Evolutionary conservation across 92 coral and sea anemone species (phyloP).

Genomic region (Paramuricea clavata): DNA sequence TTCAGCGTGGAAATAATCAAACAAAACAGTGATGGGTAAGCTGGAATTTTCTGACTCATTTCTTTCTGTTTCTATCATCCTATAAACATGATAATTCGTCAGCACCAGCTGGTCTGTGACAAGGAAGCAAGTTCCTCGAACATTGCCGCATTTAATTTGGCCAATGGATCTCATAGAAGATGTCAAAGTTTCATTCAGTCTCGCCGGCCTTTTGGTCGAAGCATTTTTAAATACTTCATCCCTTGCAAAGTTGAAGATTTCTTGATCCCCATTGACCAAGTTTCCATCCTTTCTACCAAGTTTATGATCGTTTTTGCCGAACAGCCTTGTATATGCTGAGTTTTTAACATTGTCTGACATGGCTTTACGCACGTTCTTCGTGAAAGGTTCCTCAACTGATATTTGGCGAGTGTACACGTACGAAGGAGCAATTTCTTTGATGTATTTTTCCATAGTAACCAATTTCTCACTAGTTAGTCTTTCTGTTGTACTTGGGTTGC

Average conservation of each 20-base stretch:
- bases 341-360: not conserved
- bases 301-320: not conserved
- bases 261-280: not conserved
- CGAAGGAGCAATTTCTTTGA: too few species aligned
- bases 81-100: not conserved
- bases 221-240: not conserved
- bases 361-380: not conserved
- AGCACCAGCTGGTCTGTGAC: not conserved
- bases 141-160: not conserved
- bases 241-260: not conserved
- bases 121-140: not conserved
- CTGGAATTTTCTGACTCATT: not conserved
- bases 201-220: not conserved
- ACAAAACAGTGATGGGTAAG: not conserved
- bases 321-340: not conserved
- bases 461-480: too few species aligned
- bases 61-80: not conserved
- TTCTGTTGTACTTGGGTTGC: too few species aligned
- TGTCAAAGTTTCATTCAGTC: not conserved
- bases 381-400: not conserved
- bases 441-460: too few species aligned
- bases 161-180: not conserved
- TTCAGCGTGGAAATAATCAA: not conserved
- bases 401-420: conserved; percentile 1
- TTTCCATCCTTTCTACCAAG: not conserved